A percentile compares a stretch with the other conserved stretches of the same genome.
Conservation (phyloP, 2,797 vertebrate genomes). For the Danio albolineatus region DNA sequence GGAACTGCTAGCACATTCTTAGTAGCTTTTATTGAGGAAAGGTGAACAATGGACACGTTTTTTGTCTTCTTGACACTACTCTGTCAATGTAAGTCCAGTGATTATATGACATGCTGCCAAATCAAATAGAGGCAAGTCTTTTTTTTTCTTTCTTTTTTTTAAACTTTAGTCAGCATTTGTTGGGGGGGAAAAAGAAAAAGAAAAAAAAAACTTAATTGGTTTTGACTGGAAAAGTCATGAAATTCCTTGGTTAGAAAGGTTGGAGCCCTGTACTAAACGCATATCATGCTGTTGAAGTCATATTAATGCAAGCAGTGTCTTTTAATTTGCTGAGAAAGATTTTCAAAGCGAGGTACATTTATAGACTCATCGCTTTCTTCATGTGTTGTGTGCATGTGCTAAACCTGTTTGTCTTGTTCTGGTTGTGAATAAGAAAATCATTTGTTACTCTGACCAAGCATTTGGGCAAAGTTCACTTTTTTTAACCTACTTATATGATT, state of each 20-base stretch:
- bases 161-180: background rate
- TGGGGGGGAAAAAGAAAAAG: too few relatives aligned
- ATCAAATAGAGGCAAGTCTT: background rate
- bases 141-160: background rate
- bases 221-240: background rate
- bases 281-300: background rate
- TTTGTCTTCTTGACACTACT: background rate
- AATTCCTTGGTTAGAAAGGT: background rate
- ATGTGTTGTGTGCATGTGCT: background rate
- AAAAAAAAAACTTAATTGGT: background rate
- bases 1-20: background rate
- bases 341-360: background rate
- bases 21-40: background rate
- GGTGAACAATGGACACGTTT: background rate
- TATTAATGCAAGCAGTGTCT: background rate
- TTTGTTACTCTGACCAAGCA: constrained; percentile 8
- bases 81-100: constrained; percentile 1
- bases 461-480: constrained; percentile 31
- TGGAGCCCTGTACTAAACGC: background rate
- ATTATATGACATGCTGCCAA: background rate
- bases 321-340: background rate
- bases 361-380: background rate
- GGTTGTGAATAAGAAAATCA: constrained; percentile 13
- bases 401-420: constrained; percentile 56
- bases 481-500: background rate